Conservation (phyloP, 2,113 vertebrate genomes). For the Neolamprologus caudopunctatus region DNA sequence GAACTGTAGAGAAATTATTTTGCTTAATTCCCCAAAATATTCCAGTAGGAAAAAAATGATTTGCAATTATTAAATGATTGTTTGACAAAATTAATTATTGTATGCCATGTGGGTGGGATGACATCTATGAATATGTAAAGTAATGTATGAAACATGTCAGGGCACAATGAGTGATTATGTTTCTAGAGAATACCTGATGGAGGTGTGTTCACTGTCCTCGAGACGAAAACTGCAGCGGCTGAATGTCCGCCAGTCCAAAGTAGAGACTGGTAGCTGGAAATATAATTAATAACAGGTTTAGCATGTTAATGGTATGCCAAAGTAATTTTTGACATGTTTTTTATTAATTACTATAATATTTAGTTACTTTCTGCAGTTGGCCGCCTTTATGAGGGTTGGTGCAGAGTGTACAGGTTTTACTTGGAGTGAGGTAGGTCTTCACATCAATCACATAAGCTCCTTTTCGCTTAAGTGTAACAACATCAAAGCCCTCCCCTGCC, state of each 20-base stretch:
- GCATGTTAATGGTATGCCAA: not conserved
- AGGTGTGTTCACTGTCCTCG: not conserved
- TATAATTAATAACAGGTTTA: not conserved
- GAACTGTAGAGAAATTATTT: not conserved
- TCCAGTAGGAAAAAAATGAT: not conserved
- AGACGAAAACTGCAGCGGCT: not conserved
- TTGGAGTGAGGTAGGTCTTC: not conserved
- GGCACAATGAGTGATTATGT: not conserved
- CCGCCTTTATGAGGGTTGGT: accelerated
- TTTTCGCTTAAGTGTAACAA: not conserved
- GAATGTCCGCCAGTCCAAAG: not conserved
- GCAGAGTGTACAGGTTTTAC: not conserved
- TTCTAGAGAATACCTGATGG: not conserved
- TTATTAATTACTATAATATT: not conserved
- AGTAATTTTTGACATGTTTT: not conserved
- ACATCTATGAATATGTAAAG: not conserved
- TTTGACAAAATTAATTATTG: not conserved
- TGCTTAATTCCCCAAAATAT: not conserved
- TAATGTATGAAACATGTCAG: not conserved
- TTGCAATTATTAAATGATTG: not conserved
- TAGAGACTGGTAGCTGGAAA: not conserved
- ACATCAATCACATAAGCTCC: not conserved
- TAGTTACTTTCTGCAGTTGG: not conserved
- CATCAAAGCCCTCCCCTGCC: not conserved
- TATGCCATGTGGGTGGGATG: not conserved